phyloP scores from a whole-genome alignment of 1,140 invertebrate species.

The Cydia strobilella region DNA sequence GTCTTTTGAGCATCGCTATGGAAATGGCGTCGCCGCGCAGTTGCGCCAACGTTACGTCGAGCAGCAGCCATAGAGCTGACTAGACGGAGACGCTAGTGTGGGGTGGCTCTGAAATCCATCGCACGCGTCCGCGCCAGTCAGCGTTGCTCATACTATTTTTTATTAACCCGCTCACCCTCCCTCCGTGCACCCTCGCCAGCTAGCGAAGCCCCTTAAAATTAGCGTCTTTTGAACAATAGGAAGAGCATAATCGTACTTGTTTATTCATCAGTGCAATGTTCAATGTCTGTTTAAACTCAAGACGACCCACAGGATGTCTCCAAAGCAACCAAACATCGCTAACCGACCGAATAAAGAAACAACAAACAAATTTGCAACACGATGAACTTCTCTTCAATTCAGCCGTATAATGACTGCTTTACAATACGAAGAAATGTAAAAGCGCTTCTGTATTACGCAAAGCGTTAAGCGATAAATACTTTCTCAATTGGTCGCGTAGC shows the following conservation, averaged over 20 bases:
- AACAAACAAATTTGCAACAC: neutral
- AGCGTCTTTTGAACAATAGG: neutral
- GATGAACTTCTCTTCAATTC: neutral
- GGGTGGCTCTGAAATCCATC: no score
- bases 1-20: no score
- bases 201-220: no score
- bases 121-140: no score
- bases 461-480: neutral
- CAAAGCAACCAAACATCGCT: neutral
- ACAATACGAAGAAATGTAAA: neutral
- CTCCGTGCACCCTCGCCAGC: no score
- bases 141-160: no score
- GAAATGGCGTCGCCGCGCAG: no score
- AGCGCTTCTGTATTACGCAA: neutral
- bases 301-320: constrained; percentile 1
- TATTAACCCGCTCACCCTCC: no score
- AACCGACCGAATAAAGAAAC: neutral
- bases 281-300: neutral
- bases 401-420: neutral
- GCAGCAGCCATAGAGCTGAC: no score
- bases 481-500: neutral
- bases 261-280: neutral
- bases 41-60: no score
- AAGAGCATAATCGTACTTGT: neutral
- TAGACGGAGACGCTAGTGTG: no score